Conservation (phyloP, 2,797 vertebrate genomes). For the Gobionotothen gibberifrons region DNA sequence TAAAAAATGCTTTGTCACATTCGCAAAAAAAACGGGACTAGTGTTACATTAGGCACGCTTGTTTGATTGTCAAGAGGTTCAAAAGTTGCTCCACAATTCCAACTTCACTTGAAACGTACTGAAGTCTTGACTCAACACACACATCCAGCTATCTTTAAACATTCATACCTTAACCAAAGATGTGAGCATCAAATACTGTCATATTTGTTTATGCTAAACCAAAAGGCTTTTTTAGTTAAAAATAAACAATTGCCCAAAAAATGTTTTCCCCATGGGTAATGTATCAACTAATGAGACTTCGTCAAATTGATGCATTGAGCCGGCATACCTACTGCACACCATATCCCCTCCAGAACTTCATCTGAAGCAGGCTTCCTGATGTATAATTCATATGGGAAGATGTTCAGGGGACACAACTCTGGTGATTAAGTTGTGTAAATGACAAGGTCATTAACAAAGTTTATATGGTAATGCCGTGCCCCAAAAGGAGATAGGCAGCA, state of each 20-base stretch:
- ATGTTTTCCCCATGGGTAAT: not conserved
- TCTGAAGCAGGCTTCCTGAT: conserved; percentile 59
- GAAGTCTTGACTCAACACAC: not conserved
- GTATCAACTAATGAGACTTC: conserved; percentile 15
- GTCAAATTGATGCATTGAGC: conserved; percentile 25
- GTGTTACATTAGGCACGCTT: not conserved
- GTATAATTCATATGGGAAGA: conserved; percentile 78
- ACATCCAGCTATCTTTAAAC: not conserved
- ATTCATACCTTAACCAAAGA: not conserved
- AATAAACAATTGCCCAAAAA: not conserved
- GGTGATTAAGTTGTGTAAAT: conserved; percentile 84
- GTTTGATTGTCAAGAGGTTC: not conserved
- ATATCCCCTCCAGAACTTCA: conserved; percentile 31
- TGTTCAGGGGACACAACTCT: conserved; percentile 69
- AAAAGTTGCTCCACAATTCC: not conserved
- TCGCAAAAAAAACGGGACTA: not conserved
- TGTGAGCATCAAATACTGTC: not conserved
- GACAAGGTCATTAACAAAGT: conserved; percentile 86
- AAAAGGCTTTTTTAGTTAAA: not conserved
- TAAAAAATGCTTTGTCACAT: not conserved
- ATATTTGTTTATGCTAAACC: conserved; percentile 5
- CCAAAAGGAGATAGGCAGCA: conserved; percentile 65
- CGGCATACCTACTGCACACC: conserved; percentile 17
- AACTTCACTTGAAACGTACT: not conserved
- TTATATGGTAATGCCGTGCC: conserved; percentile 81